phyloP scores from a whole-genome alignment of 1,140 invertebrate genomes.

The Aricia agestis region DNA sequence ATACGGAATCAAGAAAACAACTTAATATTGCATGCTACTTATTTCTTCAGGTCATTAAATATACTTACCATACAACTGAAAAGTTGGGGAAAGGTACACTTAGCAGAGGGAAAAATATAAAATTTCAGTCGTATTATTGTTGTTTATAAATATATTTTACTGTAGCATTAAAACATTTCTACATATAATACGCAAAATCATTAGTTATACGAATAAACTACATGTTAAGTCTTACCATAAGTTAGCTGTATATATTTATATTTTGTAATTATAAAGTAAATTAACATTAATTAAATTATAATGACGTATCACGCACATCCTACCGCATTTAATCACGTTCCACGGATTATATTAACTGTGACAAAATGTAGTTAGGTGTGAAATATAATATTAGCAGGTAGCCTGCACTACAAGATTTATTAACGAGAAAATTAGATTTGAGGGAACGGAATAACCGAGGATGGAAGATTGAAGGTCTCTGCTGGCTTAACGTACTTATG shows the following conservation, averaged over 20 bases:
- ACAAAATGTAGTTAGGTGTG: neutral
- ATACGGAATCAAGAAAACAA: neutral
- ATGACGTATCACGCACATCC: neutral
- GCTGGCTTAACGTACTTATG: conserved; percentile 10
- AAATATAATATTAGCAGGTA: neutral
- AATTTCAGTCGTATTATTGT: too few species aligned
- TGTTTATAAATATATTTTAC: too few species aligned
- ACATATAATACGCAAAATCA: too few species aligned
- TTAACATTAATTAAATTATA: neutral
- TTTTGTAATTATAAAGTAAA: too few species aligned
- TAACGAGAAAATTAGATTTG: conserved; percentile 14
- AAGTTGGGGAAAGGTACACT: too few species aligned
- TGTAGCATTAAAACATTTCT: too few species aligned
- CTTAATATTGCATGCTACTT: neutral
- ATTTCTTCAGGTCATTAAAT: neutral
- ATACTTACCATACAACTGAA: too few species aligned
- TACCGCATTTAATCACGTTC: neutral
- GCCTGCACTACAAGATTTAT: conserved; percentile 7
- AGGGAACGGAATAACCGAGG: conserved; percentile 7
- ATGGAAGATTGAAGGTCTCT: conserved; percentile 11
- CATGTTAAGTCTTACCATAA: too few species aligned
- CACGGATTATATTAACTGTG: neutral
- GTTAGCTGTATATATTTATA: too few species aligned
- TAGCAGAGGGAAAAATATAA: too few species aligned
- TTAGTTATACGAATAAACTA: too few species aligned